Conservation (phyloP, 2,797 vertebrate species). For the Argentina silus region DNA sequence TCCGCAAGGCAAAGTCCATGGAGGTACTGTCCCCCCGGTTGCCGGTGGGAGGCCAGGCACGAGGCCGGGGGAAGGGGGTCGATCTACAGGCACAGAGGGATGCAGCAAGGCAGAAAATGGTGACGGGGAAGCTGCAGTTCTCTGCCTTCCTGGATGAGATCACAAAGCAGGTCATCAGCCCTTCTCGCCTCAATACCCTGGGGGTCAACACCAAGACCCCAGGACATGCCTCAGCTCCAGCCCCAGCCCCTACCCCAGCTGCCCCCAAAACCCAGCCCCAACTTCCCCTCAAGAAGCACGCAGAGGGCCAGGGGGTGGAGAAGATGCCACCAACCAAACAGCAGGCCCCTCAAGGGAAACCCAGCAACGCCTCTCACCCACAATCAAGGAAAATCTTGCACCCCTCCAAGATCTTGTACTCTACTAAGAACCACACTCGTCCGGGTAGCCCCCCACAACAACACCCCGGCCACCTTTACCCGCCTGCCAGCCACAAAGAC, state of each 20-base stretch:
- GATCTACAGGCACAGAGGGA: conserved; percentile 43
- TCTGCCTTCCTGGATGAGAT: conserved; percentile 87
- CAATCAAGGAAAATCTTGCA: conserved; percentile 46
- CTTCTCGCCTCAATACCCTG: conserved; percentile 74
- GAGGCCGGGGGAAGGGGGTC: conserved; percentile 51
- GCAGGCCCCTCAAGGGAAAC: conserved; percentile 41
- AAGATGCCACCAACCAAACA: conserved; percentile 43
- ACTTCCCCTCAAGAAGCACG: conserved; percentile 67
- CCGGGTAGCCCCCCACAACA: conserved; percentile 53
- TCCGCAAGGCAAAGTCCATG: conserved; percentile 82
- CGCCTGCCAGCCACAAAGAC: conserved; percentile 48
- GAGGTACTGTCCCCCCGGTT: conserved; percentile 79
- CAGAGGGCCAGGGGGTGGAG: conserved; percentile 43
- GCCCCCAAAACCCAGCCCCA: conserved; percentile 69
- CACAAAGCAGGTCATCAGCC: conserved; percentile 83
- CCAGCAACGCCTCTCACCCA: conserved; percentile 26
- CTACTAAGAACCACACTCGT: conserved; percentile 34
- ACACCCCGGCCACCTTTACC: conserved; percentile 35
- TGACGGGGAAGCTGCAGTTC: conserved; percentile 80
- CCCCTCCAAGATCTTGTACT: conserved; percentile 56
- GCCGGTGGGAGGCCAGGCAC: conserved; percentile 44
- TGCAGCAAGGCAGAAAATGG: conserved; percentile 57
- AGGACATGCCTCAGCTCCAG: conserved; percentile 26
- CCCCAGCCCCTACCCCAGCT: conserved; percentile 64
- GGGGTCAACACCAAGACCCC: conserved; percentile 59